Evolutionary conservation across 2,888 invertebrate species (phyloP).

Genomic region (Polymixis flavicincta): DNA sequence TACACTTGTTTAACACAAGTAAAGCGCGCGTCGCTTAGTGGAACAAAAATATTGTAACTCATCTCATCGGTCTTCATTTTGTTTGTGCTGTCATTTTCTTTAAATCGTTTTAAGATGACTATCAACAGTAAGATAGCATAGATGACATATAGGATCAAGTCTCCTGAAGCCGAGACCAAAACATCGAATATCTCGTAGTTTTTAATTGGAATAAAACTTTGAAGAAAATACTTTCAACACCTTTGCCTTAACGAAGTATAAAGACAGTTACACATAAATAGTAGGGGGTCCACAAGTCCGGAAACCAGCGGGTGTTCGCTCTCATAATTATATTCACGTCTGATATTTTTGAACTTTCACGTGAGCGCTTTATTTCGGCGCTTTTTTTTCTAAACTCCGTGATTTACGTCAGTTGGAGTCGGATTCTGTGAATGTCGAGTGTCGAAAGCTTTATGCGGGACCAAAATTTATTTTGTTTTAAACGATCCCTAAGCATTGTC

Average conservation of each 20-base stretch:
- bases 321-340: conserved; percentile 89
- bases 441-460: conserved; percentile 88
- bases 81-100: too few species aligned
- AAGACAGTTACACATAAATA: conserved; percentile 67
- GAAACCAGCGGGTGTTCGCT: conserved; percentile 89
- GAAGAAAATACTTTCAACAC: conserved; percentile 34
- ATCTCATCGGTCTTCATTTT: too few species aligned
- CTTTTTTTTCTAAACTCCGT: conserved; percentile 86
- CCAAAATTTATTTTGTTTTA: conserved; percentile 86
- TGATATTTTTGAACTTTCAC: conserved; percentile 90
- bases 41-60: too few species aligned
- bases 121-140: too few species aligned
- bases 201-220: conserved; percentile 12
- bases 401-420: conserved; percentile 88
- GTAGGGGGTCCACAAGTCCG: conserved; percentile 81
- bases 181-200: too few species aligned
- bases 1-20: too few species aligned
- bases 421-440: conserved; percentile 84
- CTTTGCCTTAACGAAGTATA: conserved; percentile 15
- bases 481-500: conserved; percentile 80
- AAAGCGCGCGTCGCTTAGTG: too few species aligned
- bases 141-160: too few species aligned
- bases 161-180: too few species aligned
- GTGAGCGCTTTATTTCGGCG: conserved; percentile 88
- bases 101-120: too few species aligned